These are phyloP conservation scores for Dynastes tityus DNA, from an alignment of 2,888 invertebrate species.

Conservation along the genomic window DNA sequence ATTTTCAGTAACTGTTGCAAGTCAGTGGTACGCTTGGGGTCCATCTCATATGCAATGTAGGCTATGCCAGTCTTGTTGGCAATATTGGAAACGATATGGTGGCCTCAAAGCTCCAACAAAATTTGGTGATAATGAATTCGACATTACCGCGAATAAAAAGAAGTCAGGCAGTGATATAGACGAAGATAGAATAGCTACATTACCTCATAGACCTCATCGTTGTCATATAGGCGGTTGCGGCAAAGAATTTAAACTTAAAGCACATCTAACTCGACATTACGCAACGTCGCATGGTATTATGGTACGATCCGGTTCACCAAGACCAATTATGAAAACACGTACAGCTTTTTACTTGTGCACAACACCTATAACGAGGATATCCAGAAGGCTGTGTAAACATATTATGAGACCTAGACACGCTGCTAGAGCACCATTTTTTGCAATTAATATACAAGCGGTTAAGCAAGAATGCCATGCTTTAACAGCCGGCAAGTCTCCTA, in stretches of 20 bases:
- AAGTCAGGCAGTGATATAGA: constrained; percentile 70
- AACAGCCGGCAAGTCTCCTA: constrained; percentile 74
- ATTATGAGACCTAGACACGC: constrained; percentile 88
- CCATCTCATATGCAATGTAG: constrained; percentile 94
- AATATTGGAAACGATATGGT: constrained; percentile 99
- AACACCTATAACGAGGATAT: constrained; percentile 91
- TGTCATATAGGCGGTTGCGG: constrained; percentile 94
- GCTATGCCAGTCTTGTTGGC: constrained; percentile 95
- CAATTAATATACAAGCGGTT: constrained; percentile 84
- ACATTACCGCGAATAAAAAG: constrained; percentile 71
- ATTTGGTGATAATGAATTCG: constrained; percentile 71
- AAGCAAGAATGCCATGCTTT: constrained; percentile 87
- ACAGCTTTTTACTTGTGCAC: constrained; percentile 96
- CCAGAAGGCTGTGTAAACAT: constrained; percentile 88
- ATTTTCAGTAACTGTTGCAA: constrained; percentile 79
- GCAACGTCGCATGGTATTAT: constrained; percentile 91
- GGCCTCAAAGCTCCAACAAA: constrained; percentile 88
- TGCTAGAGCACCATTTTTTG: constrained; percentile 89
- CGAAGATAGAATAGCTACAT: constrained; percentile 71
- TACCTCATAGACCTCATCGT: constrained; percentile 85
- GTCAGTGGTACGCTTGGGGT: constrained; percentile 98
- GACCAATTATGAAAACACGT: constrained; percentile 97
- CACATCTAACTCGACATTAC: constrained; percentile 94
- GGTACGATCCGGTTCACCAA: constrained; percentile 83
- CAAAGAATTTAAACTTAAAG: constrained; percentile 96